Evolutionary conservation across 2,113 vertebrate species (phyloP).

Genomic region (Callithrix jacchus): DNA sequence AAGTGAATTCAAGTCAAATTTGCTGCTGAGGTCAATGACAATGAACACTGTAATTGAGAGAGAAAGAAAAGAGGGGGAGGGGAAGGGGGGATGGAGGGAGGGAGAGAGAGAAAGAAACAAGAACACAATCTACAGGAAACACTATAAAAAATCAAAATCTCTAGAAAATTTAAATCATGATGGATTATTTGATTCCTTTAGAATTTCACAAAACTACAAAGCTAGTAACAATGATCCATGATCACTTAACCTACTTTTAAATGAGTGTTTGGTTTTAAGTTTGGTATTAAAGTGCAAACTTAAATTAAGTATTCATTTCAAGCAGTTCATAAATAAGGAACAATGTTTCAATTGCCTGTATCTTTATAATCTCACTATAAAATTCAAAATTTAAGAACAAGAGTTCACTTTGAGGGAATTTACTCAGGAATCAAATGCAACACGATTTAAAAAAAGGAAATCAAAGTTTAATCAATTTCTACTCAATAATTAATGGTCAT

Average conservation of each 20-base stretch:
- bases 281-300: slow-evolving; percentile 85
- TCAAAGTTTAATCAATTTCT: slow-evolving; percentile 79
- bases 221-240: slow-evolving; percentile 74
- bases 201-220: slow-evolving; percentile 78
- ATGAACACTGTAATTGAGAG: slow-evolving; percentile 69
- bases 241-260: slow-evolving; percentile 75
- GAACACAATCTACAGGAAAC: slow-evolving; percentile 73
- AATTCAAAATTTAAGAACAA: slow-evolving; percentile 74
- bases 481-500: slow-evolving; percentile 76
- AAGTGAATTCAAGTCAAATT: slow-evolving; percentile 82
- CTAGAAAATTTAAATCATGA: slow-evolving; percentile 78
- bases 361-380: slow-evolving; percentile 65
- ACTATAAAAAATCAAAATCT: slow-evolving; percentile 65
- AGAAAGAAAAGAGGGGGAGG: background rate
- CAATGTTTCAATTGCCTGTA: slow-evolving; percentile 77
- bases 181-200: slow-evolving; percentile 78
- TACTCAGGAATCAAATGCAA: slow-evolving; percentile 80
- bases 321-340: slow-evolving; percentile 75
- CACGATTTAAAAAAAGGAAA: slow-evolving; percentile 78
- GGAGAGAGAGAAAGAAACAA: background rate
- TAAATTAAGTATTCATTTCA: slow-evolving; percentile 78
- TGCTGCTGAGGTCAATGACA: slow-evolving; percentile 78
- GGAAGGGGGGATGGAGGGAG: no score
- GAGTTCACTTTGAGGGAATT: slow-evolving; percentile 68
- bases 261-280: slow-evolving; percentile 80